Evolutionary conservation across 1,140 invertebrate species (phyloP).

Genomic region (Drosophila burlai): DNA sequence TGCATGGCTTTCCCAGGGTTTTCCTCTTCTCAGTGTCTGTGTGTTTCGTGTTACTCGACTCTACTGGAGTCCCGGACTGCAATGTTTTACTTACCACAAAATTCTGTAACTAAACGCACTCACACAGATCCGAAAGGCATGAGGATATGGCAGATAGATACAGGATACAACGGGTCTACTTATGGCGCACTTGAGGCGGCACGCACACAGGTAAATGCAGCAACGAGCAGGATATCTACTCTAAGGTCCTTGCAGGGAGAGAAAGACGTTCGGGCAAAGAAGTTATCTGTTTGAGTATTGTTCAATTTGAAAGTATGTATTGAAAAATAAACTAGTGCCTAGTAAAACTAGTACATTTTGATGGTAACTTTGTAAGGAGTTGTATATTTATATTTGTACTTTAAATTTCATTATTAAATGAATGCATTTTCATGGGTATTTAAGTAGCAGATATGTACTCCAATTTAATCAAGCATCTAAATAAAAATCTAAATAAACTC

Average conservation of each 20-base stretch:
- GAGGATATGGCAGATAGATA: conserved; percentile 42
- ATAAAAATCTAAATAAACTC: not conserved
- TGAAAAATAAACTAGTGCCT: not conserved
- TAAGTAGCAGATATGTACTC: not conserved
- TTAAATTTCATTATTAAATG: not conserved
- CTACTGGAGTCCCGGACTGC: conserved; percentile 26
- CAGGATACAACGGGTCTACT: conserved; percentile 65
- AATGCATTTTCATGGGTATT: not conserved
- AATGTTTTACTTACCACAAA: conserved; percentile 82
- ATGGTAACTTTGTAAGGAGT: not conserved
- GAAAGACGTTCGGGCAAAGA: not conserved
- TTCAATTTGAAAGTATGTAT: not conserved
- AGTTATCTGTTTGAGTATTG: not conserved
- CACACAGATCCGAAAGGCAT: not conserved
- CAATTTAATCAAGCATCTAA: not conserved
- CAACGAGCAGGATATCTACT: conserved; percentile 20
- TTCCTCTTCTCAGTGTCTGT: conserved; percentile 1
- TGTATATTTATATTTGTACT: not conserved
- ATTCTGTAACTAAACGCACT: conserved; percentile 76
- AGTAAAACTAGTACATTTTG: not conserved
- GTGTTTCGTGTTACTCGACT: conserved; percentile 45
- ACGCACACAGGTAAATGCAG: conserved; percentile 45
- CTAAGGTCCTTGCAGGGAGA: not conserved
- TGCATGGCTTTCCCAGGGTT: conserved; percentile 42
- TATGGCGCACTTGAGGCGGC: conserved; percentile 65